Evolutionary conservation across 2,113 vertebrate genomes (phyloP).

Genomic region (chimpanzee (Pan troglodytes)): NHGRI_mPanTro3-v2.1_pri NC_086015.1:110626501-110627000

Average conservation of each 20-base stretch:
- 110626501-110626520: not conserved
- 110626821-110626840: not conserved
- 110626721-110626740: not conserved
- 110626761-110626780: not conserved
- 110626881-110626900: not conserved
- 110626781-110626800: not conserved
- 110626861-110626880: not conserved
- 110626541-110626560: not conserved
- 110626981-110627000: conserved; percentile 13
- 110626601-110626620: not conserved
- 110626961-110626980: not conserved
- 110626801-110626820: not conserved
- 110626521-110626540: not conserved
- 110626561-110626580: too few species aligned
- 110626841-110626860: not conserved
- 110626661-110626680: not conserved
- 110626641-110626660: not conserved
- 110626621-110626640: not conserved
- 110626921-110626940: not conserved
- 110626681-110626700: not conserved
- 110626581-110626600: not conserved
- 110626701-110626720: not conserved
- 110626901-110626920: not conserved
- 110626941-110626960: not conserved
- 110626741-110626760: too few species aligned